Evolutionary conservation across 2,888 invertebrate genomes (phyloP).

Genomic region (Dione juno): DNA sequence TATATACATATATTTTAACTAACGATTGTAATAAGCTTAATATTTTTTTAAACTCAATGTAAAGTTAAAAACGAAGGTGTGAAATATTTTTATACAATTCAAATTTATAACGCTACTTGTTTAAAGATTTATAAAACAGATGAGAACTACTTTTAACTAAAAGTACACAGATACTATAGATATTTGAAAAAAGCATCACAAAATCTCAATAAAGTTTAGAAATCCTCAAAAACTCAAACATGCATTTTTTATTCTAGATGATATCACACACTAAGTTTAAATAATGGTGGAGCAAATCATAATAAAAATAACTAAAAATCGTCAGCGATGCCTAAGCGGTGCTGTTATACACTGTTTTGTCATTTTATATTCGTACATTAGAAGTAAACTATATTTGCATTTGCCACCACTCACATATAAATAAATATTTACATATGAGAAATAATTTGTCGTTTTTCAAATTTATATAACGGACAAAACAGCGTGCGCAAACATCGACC

Average conservation of each 20-base stretch:
- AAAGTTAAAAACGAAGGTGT: neutral
- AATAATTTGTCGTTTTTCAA: too few relatives aligned
- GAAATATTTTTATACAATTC: neutral
- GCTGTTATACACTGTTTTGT: conserved; percentile 68
- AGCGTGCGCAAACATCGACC: conserved; percentile 73
- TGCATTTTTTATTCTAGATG: conserved; percentile 33
- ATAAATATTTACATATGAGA: too few relatives aligned
- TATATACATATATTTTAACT: conserved; percentile 10
- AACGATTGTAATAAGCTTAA: conserved; percentile 14
- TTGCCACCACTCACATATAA: too few relatives aligned
- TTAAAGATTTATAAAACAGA: neutral
- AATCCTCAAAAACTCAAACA: conserved; percentile 13
- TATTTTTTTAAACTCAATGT: neutral
- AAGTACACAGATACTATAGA: neutral
- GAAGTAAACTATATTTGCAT: neutral
- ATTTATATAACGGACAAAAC: conserved; percentile 62
- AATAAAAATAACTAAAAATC: conserved; percentile 57
- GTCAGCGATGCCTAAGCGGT: conserved; percentile 77
- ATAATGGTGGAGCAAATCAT: conserved; percentile 73
- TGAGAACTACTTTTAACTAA: neutral
- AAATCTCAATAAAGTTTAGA: neutral
- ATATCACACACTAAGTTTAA: conserved; percentile 38
- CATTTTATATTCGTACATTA: conserved; percentile 16
- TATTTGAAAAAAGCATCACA: conserved; percentile 4
- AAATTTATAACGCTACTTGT: neutral